Base-by-base conservation (phyloP, 53 echinoderm and acorn worm genomes). In the Paracentrotus lividus region DNA sequence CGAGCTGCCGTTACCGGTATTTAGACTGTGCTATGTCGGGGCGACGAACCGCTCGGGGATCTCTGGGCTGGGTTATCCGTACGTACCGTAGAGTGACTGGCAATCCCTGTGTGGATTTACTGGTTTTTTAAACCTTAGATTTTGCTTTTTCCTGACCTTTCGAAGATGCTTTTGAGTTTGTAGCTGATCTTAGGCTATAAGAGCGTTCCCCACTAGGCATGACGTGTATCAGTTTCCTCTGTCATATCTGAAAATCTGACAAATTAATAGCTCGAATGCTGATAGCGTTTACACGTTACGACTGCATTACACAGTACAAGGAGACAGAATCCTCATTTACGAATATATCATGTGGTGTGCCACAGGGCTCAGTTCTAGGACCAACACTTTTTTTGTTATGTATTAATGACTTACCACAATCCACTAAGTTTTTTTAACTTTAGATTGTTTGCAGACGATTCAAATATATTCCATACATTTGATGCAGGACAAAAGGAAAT, bases 41-140 rank as follows among this genome's bases (percentile, higher is more conserved):
- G 59, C 59, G 59, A 21, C 59, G 59, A 49, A 14, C 59, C 59
- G 23, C 59, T 59, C 59, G 59, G 59, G 59, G 59, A 59, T 23
- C 59, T 59, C 59, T 59, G 59, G 59, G 59, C 59, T 59, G 59
- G 59, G 59, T 59, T 59, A 15, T 59, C 59, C 15, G 59, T 59
- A 21, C 59, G 59, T 59, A 21, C 59, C 7, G 59, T 5, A 23
- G 16, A 20, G 59, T 5, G 59, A 3, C 23, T 59, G 23, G 59
- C 59, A 59, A 59, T 59, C 23, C 59, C 59, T 14, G 59, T 8
- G 59, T 21, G 20, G 59, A 15, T 59, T 59, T 59, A 23, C 59
- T 59, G 14, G 59, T 59, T 23, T 59, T 59, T 15, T 14, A 59
- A 23, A 21, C 14, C 5, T 14, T 59, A 16, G 20, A 5, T 59